Evolutionary conservation across 2,888 invertebrate species (phyloP).

Genomic region (Nephrotoma appendiculata): DNA sequence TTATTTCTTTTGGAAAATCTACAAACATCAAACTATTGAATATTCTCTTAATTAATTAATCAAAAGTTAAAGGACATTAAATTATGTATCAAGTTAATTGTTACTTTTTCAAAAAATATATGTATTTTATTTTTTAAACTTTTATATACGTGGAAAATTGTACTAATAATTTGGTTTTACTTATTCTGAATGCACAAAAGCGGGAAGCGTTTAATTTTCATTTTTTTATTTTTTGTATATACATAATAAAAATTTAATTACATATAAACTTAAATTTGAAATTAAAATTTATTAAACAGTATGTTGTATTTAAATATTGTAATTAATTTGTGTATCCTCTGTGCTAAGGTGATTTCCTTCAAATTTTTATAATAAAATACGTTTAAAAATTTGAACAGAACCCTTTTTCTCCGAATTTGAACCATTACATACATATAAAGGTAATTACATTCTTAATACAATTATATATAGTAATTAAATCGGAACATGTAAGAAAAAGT

Average conservation of each 20-base stretch:
- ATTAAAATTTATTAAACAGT: background rate
- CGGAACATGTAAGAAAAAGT: background rate
- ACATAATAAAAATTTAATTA: background rate
- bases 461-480: background rate
- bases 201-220: background rate
- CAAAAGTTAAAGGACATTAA: background rate
- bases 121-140: background rate
- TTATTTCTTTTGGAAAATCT: background rate
- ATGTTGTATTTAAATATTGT: background rate
- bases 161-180: background rate
- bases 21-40: background rate
- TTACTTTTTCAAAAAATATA: background rate
- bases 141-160: background rate
- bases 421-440: background rate
- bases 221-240: background rate
- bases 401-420: background rate
- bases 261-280: background rate
- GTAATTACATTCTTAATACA: no score
- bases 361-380: background rate
- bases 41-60: background rate
- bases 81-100: background rate
- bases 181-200: background rate
- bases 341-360: background rate
- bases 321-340: background rate
- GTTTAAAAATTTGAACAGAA: background rate